Percentiles rank a stretch among this genome's conserved stretches.
Conservation (phyloP, 2,888 invertebrate species). For the Torymus tubicola region DNA sequence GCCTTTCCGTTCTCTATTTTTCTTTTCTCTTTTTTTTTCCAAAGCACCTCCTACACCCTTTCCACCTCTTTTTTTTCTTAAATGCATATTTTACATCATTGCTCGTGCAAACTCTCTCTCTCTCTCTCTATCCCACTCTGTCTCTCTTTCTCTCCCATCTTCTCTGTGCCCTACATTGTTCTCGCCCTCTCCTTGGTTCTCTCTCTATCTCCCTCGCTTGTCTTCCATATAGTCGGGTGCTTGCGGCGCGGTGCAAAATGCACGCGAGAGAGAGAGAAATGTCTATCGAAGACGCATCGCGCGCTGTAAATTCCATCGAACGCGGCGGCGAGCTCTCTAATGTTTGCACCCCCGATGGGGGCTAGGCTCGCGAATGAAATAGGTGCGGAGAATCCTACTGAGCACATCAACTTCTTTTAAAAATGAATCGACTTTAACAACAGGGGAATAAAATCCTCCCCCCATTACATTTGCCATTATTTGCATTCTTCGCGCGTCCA, state of each 20-base stretch:
- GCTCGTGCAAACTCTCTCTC: neutral
- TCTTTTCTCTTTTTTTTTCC: neutral
- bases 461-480: neutral
- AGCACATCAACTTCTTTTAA: slow-evolving; percentile 45
- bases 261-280: slow-evolving; percentile 14
- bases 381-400: slow-evolving; percentile 22
- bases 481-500: neutral
- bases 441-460: slow-evolving; percentile 14
- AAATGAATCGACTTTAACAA: slow-evolving; percentile 37
- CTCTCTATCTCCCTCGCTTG: neutral
- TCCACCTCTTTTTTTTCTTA: neutral
- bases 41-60: too few species aligned
- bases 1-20: neutral
- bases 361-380: slow-evolving; percentile 12
- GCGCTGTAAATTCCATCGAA: slow-evolving; percentile 51
- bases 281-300: slow-evolving; percentile 55
- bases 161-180: neutral
- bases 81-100: slow-evolving; percentile 10
- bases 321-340: slow-evolving; percentile 22
- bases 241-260: neutral
- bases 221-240: neutral
- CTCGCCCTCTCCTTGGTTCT: neutral
- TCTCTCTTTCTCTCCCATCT: neutral
- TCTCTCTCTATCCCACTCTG: neutral
- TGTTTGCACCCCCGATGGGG: slow-evolving; percentile 41